A percentile compares a stretch with the other conserved stretches of the same genome.
These are phyloP conservation scores for Acronicta psi DNA, from an alignment of 2,888 invertebrate genomes.

Conservation along the genomic window DNA sequence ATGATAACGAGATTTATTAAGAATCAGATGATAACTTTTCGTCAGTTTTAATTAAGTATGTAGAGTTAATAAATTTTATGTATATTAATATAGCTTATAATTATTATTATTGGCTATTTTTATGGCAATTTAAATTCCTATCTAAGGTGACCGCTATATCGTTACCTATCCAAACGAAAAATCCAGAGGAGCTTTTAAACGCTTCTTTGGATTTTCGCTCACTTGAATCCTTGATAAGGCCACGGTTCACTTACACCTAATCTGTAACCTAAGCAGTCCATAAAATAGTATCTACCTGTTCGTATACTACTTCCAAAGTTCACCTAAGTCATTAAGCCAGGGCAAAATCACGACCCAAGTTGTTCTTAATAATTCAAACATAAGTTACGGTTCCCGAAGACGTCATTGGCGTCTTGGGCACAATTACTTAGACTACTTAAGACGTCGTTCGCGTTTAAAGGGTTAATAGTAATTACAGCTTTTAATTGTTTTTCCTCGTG, in stretches of 20 bases:
- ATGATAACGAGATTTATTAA: no score
- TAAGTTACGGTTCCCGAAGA: slow-evolving; percentile 53
- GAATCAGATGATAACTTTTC: no score
- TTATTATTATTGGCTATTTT: no score
- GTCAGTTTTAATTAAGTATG: no score
- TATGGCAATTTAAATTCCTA: no score
- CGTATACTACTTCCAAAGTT: slow-evolving; percentile 41
- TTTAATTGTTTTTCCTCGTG: slow-evolving; percentile 53
- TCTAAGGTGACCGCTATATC: no score
- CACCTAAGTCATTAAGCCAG: slow-evolving; percentile 41
- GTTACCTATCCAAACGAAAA: no score
- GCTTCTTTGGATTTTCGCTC: no score
- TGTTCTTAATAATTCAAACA: slow-evolving; percentile 59
- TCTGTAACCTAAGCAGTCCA: slow-evolving; percentile 33
- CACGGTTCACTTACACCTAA: background rate
- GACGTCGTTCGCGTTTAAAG: slow-evolving; percentile 48
- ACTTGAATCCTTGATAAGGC: background rate
- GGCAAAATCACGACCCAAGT: slow-evolving; percentile 42
- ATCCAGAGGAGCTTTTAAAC: no score
- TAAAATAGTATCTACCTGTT: slow-evolving; percentile 32
- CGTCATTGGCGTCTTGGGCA: slow-evolving; percentile 55
- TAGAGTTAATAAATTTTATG: no score
- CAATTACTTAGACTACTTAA: slow-evolving; percentile 52
- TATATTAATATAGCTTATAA: no score
- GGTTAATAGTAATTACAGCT: slow-evolving; percentile 55